Percentiles rank a stretch among this genome's conserved stretches.
phyloP scores from a whole-genome alignment of 2,797 vertebrate species.

The Cyclopterus lumpus region DNA sequence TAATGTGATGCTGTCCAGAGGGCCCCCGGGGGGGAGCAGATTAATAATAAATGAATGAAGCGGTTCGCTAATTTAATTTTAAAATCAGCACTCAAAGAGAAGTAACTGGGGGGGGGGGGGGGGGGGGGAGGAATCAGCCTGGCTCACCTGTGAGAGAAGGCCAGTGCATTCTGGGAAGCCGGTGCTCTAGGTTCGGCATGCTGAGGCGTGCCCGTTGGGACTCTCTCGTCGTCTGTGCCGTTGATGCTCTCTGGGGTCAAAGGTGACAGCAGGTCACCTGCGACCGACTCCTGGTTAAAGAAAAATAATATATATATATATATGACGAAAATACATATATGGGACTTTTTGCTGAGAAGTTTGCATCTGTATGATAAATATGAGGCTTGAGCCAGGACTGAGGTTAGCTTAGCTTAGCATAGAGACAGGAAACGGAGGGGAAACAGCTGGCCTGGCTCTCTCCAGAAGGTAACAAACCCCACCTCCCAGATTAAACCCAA shows the following conservation, averaged over 20 bases:
- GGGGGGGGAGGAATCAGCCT: no score
- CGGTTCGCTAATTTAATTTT: constrained; percentile 39
- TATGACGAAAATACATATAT: not conserved
- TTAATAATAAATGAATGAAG: constrained; percentile 56
- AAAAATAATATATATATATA: not conserved
- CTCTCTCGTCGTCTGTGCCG: constrained; percentile 91
- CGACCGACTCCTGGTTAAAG: constrained; percentile 89
- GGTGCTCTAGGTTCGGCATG: constrained; percentile 88
- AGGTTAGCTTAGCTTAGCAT: constrained; percentile 33
- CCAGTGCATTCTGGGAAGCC: constrained; percentile 90
- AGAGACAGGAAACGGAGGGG: not conserved
- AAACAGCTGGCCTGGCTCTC: not conserved
- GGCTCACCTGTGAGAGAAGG: constrained; percentile 93
- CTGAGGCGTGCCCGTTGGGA: constrained; percentile 84
- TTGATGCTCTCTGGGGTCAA: constrained; percentile 93
- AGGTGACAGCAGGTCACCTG: constrained; percentile 92
- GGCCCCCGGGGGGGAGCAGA: not conserved
- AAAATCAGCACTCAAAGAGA: constrained; percentile 38
- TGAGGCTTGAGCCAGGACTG: not conserved
- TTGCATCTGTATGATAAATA: not conserved
- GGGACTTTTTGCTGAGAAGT: not conserved
- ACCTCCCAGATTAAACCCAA: not conserved
- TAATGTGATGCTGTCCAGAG: constrained; percentile 48
- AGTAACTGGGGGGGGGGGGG: no score
- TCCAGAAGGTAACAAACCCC: not conserved